These are phyloP conservation scores for Coturnix japonica DNA, from an alignment of 2,113 vertebrate genomes.

Conservation along the genomic window DNA sequence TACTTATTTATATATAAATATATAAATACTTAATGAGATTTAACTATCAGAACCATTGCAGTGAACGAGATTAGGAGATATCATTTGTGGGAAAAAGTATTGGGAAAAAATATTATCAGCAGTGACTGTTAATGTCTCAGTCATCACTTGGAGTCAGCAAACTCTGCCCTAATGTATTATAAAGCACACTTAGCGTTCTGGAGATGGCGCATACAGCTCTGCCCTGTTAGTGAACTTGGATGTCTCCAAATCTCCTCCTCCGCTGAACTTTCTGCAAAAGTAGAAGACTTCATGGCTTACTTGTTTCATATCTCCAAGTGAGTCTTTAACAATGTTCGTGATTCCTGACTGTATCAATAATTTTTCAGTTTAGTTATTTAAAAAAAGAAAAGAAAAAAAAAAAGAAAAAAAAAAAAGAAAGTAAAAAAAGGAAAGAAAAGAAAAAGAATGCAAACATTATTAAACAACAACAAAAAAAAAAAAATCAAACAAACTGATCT, in stretches of 20 bases:
- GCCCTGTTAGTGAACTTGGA: conserved; percentile 78
- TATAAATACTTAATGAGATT: conserved; percentile 68
- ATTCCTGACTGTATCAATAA: conserved; percentile 79
- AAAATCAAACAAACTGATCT: conserved; percentile 66
- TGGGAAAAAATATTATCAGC: conserved; percentile 76
- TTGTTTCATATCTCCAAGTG: conserved; percentile 91
- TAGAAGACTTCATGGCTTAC: conserved; percentile 90
- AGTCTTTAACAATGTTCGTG: conserved; percentile 87
- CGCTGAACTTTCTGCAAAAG: conserved; percentile 85
- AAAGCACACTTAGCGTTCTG: conserved; percentile 90
- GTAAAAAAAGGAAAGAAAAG: background rate
- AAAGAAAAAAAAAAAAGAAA: background rate
- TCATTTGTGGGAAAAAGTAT: conserved; percentile 81
- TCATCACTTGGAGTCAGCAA: conserved; percentile 83
- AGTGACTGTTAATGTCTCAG: conserved; percentile 71
- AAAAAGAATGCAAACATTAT: conserved; percentile 52
- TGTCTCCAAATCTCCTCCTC: conserved; percentile 85
- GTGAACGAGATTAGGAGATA: conserved; percentile 80
- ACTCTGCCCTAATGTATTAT: conserved; percentile 92
- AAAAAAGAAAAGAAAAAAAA: conserved; percentile 31
- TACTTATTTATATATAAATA: conserved; percentile 75
- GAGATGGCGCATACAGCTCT: conserved; percentile 68
- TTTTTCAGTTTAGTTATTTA: conserved; percentile 71
- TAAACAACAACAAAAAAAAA: conserved; percentile 26
- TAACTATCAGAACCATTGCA: conserved; percentile 75